Conservation (phyloP, 2,797 vertebrate genomes). For the Danio albolineatus region DNA sequence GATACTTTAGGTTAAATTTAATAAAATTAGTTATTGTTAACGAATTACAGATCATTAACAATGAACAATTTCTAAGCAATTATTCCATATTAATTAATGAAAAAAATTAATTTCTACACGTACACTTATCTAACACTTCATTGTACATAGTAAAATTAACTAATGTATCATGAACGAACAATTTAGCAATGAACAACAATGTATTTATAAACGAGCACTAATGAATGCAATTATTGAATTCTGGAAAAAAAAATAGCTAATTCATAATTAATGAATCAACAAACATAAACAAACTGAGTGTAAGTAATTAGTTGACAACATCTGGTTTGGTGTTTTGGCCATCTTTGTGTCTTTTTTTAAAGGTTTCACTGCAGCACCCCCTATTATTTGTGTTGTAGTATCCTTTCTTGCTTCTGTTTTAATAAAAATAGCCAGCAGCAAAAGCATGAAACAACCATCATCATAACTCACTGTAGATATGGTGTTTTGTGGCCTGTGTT, state of each 20-base stretch:
- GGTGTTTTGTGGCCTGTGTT: constrained; percentile 1
- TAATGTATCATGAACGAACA: too few relatives aligned
- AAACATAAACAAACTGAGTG: background rate
- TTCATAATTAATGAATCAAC: background rate
- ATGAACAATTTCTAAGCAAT: background rate
- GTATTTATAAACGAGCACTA: background rate
- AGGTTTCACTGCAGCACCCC: background rate
- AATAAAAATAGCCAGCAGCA: constrained; percentile 13
- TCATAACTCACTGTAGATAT: background rate
- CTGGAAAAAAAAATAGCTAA: background rate
- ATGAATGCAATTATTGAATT: background rate
- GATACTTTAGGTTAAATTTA: background rate
- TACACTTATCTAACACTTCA: too few relatives aligned
- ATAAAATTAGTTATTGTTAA: background rate
- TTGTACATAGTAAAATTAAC: too few relatives aligned
- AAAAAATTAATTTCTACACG: too few relatives aligned
- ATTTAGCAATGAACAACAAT: background rate
- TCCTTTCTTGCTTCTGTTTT: constrained; percentile 2
- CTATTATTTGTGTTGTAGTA: background rate
- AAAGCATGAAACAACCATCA: constrained; percentile 11
- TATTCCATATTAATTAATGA: background rate
- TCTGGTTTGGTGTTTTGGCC: constrained; percentile 3
- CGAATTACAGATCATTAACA: background rate
- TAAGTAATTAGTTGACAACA: background rate
- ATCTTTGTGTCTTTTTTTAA: background rate